Evolutionary conservation across 2,888 invertebrate species (phyloP).

Genomic region (Cryptocephalus moraei): DNA sequence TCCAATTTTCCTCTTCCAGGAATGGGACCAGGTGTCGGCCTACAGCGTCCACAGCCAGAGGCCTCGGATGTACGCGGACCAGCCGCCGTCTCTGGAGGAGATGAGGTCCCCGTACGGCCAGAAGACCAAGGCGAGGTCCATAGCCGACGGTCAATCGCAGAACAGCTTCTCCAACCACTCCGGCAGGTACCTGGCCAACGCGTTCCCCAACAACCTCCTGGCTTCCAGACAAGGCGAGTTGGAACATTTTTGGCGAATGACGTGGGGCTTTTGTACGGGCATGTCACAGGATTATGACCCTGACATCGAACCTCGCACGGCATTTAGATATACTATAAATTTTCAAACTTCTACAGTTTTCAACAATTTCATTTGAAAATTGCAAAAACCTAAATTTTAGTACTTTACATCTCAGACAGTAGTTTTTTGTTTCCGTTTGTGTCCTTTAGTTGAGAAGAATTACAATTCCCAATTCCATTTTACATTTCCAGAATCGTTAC

Average conservation of each 20-base stretch:
- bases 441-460: not conserved
- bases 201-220: constrained; percentile 65
- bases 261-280: too few relatives aligned
- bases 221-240: constrained; percentile 56
- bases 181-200: constrained; percentile 58
- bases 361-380: too few relatives aligned
- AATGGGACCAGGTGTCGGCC: constrained; percentile 83
- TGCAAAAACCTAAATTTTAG: too few relatives aligned
- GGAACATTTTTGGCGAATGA: not conserved
- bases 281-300: too few relatives aligned
- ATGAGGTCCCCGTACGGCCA: constrained; percentile 63
- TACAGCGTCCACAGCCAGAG: constrained; percentile 85
- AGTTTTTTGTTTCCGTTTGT: constrained; percentile 1
- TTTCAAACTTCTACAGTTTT: too few relatives aligned
- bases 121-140: constrained; percentile 54
- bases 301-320: too few relatives aligned
- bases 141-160: constrained; percentile 83
- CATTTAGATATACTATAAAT: too few relatives aligned
- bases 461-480: too few relatives aligned
- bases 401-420: too few relatives aligned
- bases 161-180: constrained; percentile 80
- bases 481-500: too few relatives aligned
- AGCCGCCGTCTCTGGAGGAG: constrained; percentile 58
- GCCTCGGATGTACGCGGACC: constrained; percentile 73
- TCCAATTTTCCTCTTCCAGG: constrained; percentile 33